Base-by-base conservation (phyloP, 2,888 invertebrate genomes). In the Luperina testacea region DNA sequence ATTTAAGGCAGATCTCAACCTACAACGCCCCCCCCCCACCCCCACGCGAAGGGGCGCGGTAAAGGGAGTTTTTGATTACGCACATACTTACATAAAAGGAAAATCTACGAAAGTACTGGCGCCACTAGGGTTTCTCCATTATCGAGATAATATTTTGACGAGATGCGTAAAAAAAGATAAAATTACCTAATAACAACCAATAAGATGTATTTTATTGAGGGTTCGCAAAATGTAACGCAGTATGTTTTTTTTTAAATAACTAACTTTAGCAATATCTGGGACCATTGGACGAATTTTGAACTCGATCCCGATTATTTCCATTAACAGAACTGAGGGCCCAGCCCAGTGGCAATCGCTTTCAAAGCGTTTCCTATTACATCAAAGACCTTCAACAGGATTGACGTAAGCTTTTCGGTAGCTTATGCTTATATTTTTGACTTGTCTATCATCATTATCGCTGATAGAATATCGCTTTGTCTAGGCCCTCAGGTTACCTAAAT, bases 141-240 rank as follows among this genome's bases (percentile, higher is more conserved):
- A 42, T 76, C 76, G 20, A 5, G 76, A 76, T 76, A 63, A 20
- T 20, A 38, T 42, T 51, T 48, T 64, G 45, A 38, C 32, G 17
- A 5, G 24, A 38, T 59, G 27, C 38, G 27, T 24, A 51, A 61
- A 42, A 48, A 27, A 51, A 45, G n/a, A 68, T 78, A 42, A 78
- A 53, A 61, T 67, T 0, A 13, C 51, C 11, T 17, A 20, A 27
- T 20, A 27, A n/a, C 48, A 15, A 51, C 57, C 48, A 59, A 51
- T 27, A 27, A 57, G 11, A 20, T 57, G 11, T 38, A 32, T 45
- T 27, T 20, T 51, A 51, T 8, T 5, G 20, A 76, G 20, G 61
- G 38, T 38, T 32, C n/a, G 24, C 13, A 72, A 27, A 72, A 24
- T 15, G 15, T 17, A 63, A 72, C n/a, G 27, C 7, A 42, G 42